A percentile compares a stretch with the other conserved stretches of the same genome.
phyloP scores from a whole-genome alignment of 2,113 vertebrate genomes.

The Lathamus discolor region DNA sequence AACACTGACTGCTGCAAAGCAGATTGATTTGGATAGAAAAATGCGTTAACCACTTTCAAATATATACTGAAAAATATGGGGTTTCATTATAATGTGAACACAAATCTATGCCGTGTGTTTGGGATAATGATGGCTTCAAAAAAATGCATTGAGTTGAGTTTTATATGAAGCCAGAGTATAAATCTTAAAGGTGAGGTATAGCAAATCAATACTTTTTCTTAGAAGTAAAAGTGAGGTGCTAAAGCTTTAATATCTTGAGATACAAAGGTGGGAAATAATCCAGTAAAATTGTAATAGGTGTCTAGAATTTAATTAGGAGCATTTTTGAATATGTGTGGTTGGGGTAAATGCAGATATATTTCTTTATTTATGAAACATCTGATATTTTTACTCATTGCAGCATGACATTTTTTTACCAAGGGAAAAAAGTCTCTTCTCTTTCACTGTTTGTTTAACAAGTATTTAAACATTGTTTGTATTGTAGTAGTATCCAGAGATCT shows the following conservation, averaged over 20 bases:
- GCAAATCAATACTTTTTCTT: neutral
- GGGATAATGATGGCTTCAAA: constrained; percentile 5
- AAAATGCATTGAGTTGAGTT: neutral
- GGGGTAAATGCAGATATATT: neutral
- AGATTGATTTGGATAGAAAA: constrained; percentile 8
- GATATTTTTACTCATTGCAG: neutral
- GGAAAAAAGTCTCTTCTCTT: neutral
- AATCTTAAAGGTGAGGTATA: neutral
- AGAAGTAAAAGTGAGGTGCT: neutral
- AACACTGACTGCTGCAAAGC: neutral
- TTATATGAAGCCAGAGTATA: neutral
- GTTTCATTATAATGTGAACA: neutral
- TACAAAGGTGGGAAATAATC: neutral
- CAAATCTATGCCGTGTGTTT: neutral
- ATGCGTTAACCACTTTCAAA: neutral
- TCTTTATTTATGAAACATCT: neutral
- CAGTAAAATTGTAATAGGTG: neutral
- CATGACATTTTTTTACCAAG: neutral
- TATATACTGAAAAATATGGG: neutral
- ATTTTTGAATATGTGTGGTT: neutral
- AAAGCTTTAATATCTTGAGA: neutral
- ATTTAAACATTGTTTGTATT: neutral
- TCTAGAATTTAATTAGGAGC: neutral
- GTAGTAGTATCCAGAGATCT: neutral
- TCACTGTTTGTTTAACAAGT: neutral